Base-by-base conservation (phyloP, 1,140 invertebrate genomes). In the Acyrthosiphon pisum region DNA sequence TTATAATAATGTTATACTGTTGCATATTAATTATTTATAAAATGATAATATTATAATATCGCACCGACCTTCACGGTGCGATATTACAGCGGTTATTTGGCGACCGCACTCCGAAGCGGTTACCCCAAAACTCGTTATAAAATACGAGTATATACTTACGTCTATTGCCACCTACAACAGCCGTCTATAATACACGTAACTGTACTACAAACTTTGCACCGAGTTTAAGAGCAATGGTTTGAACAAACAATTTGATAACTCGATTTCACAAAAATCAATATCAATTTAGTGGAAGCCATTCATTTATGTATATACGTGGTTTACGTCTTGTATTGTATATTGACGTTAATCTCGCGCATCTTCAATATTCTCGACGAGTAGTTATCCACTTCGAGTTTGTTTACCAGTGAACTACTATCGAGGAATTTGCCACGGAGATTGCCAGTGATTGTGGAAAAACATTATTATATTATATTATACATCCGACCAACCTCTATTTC, bases 241-340 rank as follows among this genome's bases (percentile, higher is more conserved):
- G 48, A 35, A 88, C 46, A 88, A 90, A 68, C 37, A 41, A 68
- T 30, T 90, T 18, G 35, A 90, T 90, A 41, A 60, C 41, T 90
- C 22, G 37, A 90, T 90, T 90, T 90, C 11, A 53, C 4, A 90
- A 68, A 90, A 56, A 90, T 68, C 89, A 44, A 90, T 90, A 90
- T 41, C 37, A 68, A 90, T 90, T 90, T 68, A 68, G 26, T 26
- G 23, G 60, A n/a, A 60, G 26, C 37, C 37, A 60, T 90, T 90
- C 89, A 90, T 90, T 26, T 44, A 60, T 68, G 60, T 46, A 46
- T 44, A 46, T 86, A 41, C 35, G 44, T 53, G 18, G 20, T 56
- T 14, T 35, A 53, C 46, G 2, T 37, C 14, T 56, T 41, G 37
- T 68, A 68, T 90, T 68, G 23, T 90, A 18, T 68, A 68, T 90